Evolutionary conservation across 1,140 invertebrate species (phyloP).

Genomic region (Bombus waltoni): DNA sequence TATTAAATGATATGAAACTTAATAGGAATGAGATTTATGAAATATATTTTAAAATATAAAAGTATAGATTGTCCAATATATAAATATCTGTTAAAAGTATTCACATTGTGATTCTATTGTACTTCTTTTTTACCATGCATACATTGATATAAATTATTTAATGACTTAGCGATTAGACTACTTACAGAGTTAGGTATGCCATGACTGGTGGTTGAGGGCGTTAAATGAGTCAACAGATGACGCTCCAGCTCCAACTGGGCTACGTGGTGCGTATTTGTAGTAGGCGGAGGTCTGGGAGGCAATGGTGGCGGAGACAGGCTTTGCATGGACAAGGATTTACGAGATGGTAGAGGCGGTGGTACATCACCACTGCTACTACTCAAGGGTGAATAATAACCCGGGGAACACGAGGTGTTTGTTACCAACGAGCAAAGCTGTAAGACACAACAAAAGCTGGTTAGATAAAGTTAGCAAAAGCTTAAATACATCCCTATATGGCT

Average conservation of each 20-base stretch:
- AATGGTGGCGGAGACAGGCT: conserved; percentile 81
- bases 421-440: conserved; percentile 83
- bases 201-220: conserved; percentile 81
- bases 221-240: conserved; percentile 84
- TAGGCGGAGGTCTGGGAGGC: conserved; percentile 79
- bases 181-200: conserved; percentile 83
- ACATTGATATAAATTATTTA: conserved; percentile 43
- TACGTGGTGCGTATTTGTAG: conserved; percentile 79
- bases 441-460: conserved; percentile 80
- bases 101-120: conserved; percentile 7
- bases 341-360: conserved; percentile 86
- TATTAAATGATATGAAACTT: conserved; percentile 9
- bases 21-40: not conserved
- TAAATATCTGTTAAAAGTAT: conserved; percentile 1
- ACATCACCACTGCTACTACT: conserved; percentile 77
- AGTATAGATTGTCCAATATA: conserved; percentile 3
- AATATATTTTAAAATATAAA: not conserved
- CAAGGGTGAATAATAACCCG: conserved; percentile 78
- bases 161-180: conserved; percentile 75
- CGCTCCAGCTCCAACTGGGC: conserved; percentile 80
- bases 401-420: conserved; percentile 81
- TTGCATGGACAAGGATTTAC: conserved; percentile 83
- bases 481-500: conserved; percentile 50
- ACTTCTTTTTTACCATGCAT: conserved; percentile 32
- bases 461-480: conserved; percentile 64